Evolutionary conservation across 2,888 invertebrate genomes (phyloP).

Genomic region (Sesamia inferens): DNA sequence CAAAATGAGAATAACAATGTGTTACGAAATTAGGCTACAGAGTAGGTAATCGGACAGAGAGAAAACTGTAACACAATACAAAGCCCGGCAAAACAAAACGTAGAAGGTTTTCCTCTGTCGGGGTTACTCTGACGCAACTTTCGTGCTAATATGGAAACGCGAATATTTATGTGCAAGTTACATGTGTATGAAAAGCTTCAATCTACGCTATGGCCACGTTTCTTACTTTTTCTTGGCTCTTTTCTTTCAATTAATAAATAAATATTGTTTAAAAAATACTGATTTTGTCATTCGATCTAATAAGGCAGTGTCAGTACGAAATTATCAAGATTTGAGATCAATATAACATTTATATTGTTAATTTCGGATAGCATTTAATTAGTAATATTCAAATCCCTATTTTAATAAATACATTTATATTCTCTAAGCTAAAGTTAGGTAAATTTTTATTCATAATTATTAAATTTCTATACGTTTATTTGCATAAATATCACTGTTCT

Average conservation of each 20-base stretch:
- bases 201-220: not conserved
- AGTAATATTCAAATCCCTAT: conserved; percentile 11
- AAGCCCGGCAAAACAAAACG: not conserved
- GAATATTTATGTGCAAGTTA: too few species aligned
- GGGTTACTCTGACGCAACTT: not conserved
- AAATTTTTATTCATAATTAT: conserved; percentile 33
- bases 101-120: not conserved
- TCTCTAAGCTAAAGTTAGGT: conserved; percentile 26
- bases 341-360: not conserved
- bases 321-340: conserved; percentile 44
- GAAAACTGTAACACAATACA: not conserved
- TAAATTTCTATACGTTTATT: conserved; percentile 21
- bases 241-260: not conserved
- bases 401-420: conserved; percentile 13
- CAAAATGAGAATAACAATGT: too few species aligned
- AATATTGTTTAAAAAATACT: conserved; percentile 36
- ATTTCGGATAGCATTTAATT: conserved; percentile 15
- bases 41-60: not conserved
- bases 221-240: not conserved
- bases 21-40: not conserved
- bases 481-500: conserved; percentile 26
- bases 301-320: conserved; percentile 8
- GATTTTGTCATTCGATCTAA: conserved; percentile 38
- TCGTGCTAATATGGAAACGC: not conserved
- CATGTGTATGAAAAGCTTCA: not conserved